Evolutionary conservation across 2,888 invertebrate genomes (phyloP).

Genomic region (Eupelmus urozonus): DNA sequence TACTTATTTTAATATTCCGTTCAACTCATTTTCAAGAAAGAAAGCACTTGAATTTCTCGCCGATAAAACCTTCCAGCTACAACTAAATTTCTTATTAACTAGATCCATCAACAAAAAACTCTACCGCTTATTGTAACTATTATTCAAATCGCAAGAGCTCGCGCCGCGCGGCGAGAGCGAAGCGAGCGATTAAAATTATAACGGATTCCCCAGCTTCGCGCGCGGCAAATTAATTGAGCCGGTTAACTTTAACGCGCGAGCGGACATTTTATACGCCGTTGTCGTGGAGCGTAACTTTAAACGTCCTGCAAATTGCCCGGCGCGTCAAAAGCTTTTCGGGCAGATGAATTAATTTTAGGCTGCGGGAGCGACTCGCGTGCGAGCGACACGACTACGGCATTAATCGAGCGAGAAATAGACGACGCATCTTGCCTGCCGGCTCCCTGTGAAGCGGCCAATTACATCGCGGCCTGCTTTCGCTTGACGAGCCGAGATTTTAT

Average conservation of each 20-base stretch:
- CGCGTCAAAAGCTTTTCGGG: neutral
- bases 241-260: neutral
- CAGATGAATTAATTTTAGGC: conserved; percentile 15
- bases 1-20: no score
- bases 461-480: neutral
- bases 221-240: conserved; percentile 3
- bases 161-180: neutral
- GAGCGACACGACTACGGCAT: neutral
- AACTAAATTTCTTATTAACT: no score
- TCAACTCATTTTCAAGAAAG: no score
- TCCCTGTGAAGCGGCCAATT: neutral
- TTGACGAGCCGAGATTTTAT: neutral
- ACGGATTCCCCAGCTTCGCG: neutral
- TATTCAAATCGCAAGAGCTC: neutral
- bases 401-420: conserved; percentile 24
- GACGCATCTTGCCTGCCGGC: neutral
- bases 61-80: no score
- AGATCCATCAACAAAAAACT: no score
- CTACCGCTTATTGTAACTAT: no score
- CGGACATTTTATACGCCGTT: neutral
- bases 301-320: neutral
- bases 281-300: neutral
- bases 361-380: neutral
- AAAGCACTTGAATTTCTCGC: no score
- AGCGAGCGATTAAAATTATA: neutral